phyloP scores from a whole-genome alignment of 2,797 vertebrate genomes.

The Phylloscopus collybita region DNA sequence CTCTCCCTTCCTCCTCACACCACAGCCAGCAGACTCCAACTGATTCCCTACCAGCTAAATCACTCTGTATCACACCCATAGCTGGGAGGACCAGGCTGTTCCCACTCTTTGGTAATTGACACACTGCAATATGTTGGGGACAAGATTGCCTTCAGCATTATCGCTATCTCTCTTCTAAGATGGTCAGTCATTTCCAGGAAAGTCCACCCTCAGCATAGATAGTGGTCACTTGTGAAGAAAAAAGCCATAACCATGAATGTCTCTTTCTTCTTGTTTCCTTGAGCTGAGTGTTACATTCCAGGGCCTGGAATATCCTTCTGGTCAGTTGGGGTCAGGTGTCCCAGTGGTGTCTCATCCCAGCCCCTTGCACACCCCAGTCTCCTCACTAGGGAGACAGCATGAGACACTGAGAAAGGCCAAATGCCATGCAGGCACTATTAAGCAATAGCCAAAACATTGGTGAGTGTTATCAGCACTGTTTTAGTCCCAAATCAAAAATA shows the following conservation, averaged over 20 bases:
- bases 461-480: not conserved
- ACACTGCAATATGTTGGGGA: not conserved
- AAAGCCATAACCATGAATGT: not conserved
- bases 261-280: not conserved
- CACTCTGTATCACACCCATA: not conserved
- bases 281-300: not conserved
- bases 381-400: fast-evolving
- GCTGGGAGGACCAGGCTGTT: not conserved
- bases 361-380: not conserved
- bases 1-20: not conserved
- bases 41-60: not conserved
- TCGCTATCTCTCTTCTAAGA: not conserved
- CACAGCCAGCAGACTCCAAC: not conserved
- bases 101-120: not conserved
- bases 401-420: not conserved
- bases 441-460: not conserved
- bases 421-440: not conserved
- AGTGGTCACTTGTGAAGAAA: not conserved
- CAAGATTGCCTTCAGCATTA: not conserved
- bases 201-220: fast-evolving
- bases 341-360: not conserved
- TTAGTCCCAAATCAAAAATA: not conserved
- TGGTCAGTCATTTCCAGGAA: not conserved
- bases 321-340: not conserved
- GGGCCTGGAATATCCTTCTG: not conserved